Percentiles rank a stretch among this genome's conserved stretches.
phyloP scores from a whole-genome alignment of 2,888 invertebrate genomes.

The Netelia melanura region DNA sequence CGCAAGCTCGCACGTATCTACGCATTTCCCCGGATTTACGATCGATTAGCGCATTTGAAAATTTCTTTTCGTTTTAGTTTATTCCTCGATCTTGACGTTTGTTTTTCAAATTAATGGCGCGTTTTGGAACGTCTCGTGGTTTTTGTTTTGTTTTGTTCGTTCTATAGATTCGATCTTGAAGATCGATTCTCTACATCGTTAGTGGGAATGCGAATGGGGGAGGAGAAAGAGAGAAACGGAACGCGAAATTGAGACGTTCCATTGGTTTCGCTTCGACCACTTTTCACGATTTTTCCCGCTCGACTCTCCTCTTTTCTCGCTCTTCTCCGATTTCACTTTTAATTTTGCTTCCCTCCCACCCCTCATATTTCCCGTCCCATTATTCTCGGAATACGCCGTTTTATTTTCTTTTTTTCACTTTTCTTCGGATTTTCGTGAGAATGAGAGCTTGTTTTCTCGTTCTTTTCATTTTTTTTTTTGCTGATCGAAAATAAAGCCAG shows the following conservation, averaged over 20 bases:
- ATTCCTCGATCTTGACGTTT: conserved; percentile 1
- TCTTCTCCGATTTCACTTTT: conserved; percentile 36
- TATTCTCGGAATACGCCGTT: conserved; percentile 12
- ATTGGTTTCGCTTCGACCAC: conserved; percentile 21
- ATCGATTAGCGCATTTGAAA: conserved; percentile 41
- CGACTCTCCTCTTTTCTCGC: background rate
- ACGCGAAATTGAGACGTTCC: conserved; percentile 9
- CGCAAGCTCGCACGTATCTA: background rate
- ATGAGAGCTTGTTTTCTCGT: conserved; percentile 2
- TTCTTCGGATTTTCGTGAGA: conserved; percentile 15
- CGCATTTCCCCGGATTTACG: conserved; percentile 1
- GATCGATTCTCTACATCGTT: too few species aligned
- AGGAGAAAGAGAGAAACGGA: background rate
- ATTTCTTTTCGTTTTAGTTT: background rate
- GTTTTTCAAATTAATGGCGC: conserved; percentile 34
- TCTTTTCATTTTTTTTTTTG: conserved; percentile 10
- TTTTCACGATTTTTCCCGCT: conserved; percentile 9
- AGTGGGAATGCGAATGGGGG: background rate
- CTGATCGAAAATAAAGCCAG: conserved; percentile 9
- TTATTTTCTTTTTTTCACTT: conserved; percentile 1
- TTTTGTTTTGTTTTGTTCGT: too few species aligned
- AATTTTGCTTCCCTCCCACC: conserved; percentile 17
- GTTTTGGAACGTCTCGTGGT: too few species aligned
- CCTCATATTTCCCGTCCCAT: conserved; percentile 14
- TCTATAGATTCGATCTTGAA: too few species aligned